Evolutionary conservation across 2,888 invertebrate genomes (phyloP), one percentile per base, ranked within the genome.

Genomic region (Azorinus chamasolen): DNA sequence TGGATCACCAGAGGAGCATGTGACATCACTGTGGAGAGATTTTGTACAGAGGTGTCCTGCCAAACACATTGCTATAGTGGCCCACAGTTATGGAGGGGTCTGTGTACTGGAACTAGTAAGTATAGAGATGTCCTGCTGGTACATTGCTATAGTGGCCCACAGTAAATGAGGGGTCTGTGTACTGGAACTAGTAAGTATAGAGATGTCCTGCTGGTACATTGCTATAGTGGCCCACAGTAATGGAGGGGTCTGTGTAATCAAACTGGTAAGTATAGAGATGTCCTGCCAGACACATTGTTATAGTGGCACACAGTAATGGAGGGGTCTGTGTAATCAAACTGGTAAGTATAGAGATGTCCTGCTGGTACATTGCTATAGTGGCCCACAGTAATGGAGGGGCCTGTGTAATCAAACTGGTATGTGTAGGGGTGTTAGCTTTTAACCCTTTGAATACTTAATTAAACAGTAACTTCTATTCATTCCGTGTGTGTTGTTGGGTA

Each of bases 361-460:
- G 95, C 96, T 0, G 93, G 94, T 94, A 94, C 58, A 95, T 97
- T 79, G 95, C 95, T 0, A 95, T 97, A 63, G 95, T 97, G 12
- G 97, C 96, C 0, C 97, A 97, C 88, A 96, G 96, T 89, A 96
- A 95, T 87, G 97, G 97, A 1, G 97, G 96, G 18, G 94, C 95
- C 14, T 95, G 96, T 12, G 94, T 95, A 0, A 93, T 95, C 3
- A 93, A 94, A 45, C 91, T 96, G 92, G 95, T 95, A 90, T 91
- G 93, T 97, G 2, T 89, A 93, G 58, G 93, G 93, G 24, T 92
- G 95, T 0, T n/a, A n/a, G n/a, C n/a, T n/a, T n/a, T n/a, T n/a
- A n/a, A n/a, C n/a, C n/a, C n/a, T n/a, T n/a, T n/a, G n/a, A n/a
- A n/a, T n/a, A n/a, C n/a, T n/a, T n/a, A n/a, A n/a, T n/a, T n/a